Conservation (phyloP, 30 jellyfish, hydroid and myxozoan genomes). For the Turritopsis dohrnii region DNA sequence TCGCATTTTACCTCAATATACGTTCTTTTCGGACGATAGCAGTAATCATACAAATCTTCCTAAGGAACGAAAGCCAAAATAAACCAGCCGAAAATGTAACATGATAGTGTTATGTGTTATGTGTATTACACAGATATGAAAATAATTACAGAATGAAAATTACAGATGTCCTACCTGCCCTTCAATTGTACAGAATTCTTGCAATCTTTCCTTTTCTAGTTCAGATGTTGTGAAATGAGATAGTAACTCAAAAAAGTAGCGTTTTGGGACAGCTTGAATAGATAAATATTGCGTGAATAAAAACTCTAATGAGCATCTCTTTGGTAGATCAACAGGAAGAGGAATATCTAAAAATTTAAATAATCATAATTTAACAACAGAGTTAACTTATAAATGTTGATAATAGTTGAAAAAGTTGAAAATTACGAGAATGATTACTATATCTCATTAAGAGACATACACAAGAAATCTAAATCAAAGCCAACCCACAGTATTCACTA, state of each 20-base stretch:
- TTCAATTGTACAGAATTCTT: conserved; percentile 88
- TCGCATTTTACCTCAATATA: conserved; percentile 61
- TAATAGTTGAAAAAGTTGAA: too few species aligned
- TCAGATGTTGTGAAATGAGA: conserved; percentile 84
- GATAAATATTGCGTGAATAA: conserved; percentile 52
- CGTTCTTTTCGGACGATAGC: conserved; percentile 76
- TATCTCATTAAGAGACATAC: too few species aligned
- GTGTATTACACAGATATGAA: too few species aligned
- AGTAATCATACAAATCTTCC: conserved; percentile 89
- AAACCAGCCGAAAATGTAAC: background rate
- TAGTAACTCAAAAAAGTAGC: conserved; percentile 81
- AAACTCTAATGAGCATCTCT: conserved; percentile 41
- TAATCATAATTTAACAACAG: background rate
- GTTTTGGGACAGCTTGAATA: conserved; percentile 87
- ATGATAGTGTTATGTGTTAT: too few species aligned
- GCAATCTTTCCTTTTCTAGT: conserved; percentile 78
- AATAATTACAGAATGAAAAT: background rate
- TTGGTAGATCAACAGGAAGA: conserved; percentile 40
- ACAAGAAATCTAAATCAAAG: too few species aligned
- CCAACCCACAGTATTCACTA: too few species aligned
- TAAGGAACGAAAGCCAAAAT: background rate
- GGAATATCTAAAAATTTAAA: background rate
- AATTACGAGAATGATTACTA: too few species aligned
- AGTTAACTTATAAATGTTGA: too few species aligned
- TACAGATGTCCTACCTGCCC: conserved; percentile 67